These are phyloP conservation scores for Electrophaes corylata DNA, from an alignment of 2,888 invertebrate species.

Conservation along the genomic window DNA sequence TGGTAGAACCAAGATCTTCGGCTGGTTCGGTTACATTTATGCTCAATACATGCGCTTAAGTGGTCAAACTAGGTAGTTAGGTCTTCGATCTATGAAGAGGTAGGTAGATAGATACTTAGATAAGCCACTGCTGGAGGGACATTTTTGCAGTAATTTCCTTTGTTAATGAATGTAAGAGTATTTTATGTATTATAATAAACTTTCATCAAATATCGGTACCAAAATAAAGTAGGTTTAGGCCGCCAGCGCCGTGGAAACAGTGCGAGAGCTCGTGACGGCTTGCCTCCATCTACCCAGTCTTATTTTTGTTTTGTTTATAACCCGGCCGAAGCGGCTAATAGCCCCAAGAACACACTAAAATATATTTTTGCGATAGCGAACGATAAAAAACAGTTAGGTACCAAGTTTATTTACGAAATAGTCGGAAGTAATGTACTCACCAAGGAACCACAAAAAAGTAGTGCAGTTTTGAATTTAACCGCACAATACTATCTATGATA, in stretches of 20 bases:
- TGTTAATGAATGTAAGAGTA: no score
- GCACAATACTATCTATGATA: slow-evolving; percentile 59
- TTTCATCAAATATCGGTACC: no score
- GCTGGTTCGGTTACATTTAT: no score
- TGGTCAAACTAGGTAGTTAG: no score
- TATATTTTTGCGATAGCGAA: slow-evolving; percentile 23
- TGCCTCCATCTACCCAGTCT: slow-evolving; percentile 23
- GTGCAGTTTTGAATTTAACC: slow-evolving; percentile 37
- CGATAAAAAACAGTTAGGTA: slow-evolving; percentile 9
- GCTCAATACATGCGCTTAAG: no score
- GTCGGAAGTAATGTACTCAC: slow-evolving; percentile 31
- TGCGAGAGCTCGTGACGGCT: background rate
- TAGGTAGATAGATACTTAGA: no score
- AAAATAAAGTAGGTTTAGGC: no score
- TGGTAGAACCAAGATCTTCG: no score
- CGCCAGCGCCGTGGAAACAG: background rate
- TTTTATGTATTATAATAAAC: no score
- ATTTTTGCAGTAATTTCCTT: no score
- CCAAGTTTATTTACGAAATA: slow-evolving; percentile 23
- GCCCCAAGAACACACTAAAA: slow-evolving; percentile 22
- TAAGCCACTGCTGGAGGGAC: no score
- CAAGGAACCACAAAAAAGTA: slow-evolving; percentile 23
- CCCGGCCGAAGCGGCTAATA: slow-evolving; percentile 38
- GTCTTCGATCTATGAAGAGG: no score
- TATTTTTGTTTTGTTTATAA: slow-evolving; percentile 46